phyloP scores from a whole-genome alignment of 64 coral and sea anemone genomes.

The Dendronephthya gigantea region DNA sequence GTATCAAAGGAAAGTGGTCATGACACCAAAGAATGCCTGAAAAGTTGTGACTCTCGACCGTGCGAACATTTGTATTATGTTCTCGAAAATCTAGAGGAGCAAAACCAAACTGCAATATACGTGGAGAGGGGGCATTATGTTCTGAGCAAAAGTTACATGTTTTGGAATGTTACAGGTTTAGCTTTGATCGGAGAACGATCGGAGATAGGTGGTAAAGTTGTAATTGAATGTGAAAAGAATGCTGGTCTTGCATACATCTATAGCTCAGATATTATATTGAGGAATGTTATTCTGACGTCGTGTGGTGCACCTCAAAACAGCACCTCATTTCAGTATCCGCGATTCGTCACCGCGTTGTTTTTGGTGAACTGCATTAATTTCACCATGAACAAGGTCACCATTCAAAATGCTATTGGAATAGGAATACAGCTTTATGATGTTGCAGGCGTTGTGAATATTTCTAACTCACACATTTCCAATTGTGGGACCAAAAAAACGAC shows the following conservation, averaged over 20 bases:
- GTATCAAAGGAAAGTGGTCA: slow-evolving; percentile 15
- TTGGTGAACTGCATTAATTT: background rate
- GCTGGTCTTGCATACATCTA: background rate
- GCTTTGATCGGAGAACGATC: background rate
- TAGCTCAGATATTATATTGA: background rate
- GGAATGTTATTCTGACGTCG: background rate
- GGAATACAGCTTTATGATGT: slow-evolving; percentile 48
- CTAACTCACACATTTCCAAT: background rate
- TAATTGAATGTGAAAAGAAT: background rate
- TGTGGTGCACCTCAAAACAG: background rate
- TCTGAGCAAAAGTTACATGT: slow-evolving; percentile 23
- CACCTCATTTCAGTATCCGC: background rate
- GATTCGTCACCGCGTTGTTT: background rate
- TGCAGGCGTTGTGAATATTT: slow-evolving; percentile 29
- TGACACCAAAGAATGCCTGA: slow-evolving; percentile 3
- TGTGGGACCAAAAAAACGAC: slow-evolving; percentile 10
- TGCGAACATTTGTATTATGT: slow-evolving; percentile 19
- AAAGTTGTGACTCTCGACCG: background rate
- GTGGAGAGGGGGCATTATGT: background rate
- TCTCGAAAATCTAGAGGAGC: background rate
- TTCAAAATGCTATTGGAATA: slow-evolving; percentile 8
- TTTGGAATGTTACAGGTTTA: background rate
- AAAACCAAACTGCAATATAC: slow-evolving; percentile 11
- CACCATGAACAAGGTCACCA: background rate
- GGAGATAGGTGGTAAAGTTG: background rate